These are phyloP conservation scores for Laticauda laticaudata DNA, from an alignment of 2,113 vertebrate species.

Conservation along the genomic window DNA sequence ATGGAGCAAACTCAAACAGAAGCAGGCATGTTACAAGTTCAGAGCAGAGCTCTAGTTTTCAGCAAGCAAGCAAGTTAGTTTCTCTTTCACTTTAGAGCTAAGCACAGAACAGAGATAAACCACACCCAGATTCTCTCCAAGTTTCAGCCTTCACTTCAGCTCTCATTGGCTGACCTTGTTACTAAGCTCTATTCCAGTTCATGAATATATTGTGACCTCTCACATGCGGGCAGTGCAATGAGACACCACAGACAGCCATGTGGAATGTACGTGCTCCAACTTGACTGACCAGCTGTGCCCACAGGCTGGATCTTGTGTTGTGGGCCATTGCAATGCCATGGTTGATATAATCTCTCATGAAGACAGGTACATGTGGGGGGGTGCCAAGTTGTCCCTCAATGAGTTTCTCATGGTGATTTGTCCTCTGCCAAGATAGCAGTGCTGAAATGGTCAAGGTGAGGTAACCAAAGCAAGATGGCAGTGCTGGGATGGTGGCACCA, in stretches of 20 bases:
- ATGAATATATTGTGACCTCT: neutral
- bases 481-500: neutral
- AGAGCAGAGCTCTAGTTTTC: too few relatives aligned
- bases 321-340: neutral
- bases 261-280: neutral
- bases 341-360: accelerated
- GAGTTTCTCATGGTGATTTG: neutral
- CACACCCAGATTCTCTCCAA: too few relatives aligned
- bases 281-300: neutral
- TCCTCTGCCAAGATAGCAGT: neutral
- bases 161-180: too few relatives aligned
- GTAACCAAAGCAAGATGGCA: too few relatives aligned
- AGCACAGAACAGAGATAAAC: too few relatives aligned
- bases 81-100: too few relatives aligned
- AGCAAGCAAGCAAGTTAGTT: too few relatives aligned
- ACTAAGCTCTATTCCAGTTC: too few relatives aligned
- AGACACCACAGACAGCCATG: neutral
- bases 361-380: neutral
- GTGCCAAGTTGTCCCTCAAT: neutral
- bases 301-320: neutral
- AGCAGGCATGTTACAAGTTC: too few relatives aligned
- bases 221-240: neutral
- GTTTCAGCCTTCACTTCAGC: too few relatives aligned
- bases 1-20: too few relatives aligned
- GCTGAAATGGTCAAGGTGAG: neutral